Evolutionary conservation across 1,140 invertebrate species (phyloP).

Genomic region (Telenomus remus): DNA sequence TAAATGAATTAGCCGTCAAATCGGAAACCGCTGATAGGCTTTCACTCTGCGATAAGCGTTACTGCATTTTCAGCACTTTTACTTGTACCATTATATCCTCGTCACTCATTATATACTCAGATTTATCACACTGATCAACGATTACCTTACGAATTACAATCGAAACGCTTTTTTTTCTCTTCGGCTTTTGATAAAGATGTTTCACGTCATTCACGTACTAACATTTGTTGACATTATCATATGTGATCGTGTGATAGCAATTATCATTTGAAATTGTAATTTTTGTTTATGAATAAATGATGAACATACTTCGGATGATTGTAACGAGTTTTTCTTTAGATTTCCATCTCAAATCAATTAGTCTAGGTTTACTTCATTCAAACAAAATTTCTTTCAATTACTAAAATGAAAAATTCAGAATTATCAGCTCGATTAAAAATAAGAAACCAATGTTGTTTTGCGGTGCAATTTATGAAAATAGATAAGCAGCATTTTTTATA

Average conservation of each 20-base stretch:
- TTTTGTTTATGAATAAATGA: conserved; percentile 28
- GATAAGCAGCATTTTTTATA: no score
- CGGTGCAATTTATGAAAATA: no score
- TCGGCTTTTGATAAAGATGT: conserved; percentile 31
- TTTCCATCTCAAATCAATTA: neutral
- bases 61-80: conserved; percentile 50
- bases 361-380: neutral
- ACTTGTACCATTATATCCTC: conserved; percentile 38
- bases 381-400: neutral
- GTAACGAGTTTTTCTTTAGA: neutral
- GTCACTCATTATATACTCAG: conserved; percentile 18
- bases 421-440: no score
- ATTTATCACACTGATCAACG: conserved; percentile 38
- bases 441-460: no score
- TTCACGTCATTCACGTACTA: conserved; percentile 7
- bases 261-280: conserved; percentile 43
- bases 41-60: conserved; percentile 42
- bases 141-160: conserved; percentile 43
- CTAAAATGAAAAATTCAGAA: no score
- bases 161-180: conserved; percentile 11
- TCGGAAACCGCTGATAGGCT: conserved; percentile 28
- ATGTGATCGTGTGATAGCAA: conserved; percentile 26
- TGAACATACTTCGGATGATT: conserved; percentile 5
- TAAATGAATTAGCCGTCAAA: conserved; percentile 48
- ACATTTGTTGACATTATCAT: conserved; percentile 50